phyloP scores from a whole-genome alignment of 2,888 invertebrate species.

The Hartigia nigra region DNA sequence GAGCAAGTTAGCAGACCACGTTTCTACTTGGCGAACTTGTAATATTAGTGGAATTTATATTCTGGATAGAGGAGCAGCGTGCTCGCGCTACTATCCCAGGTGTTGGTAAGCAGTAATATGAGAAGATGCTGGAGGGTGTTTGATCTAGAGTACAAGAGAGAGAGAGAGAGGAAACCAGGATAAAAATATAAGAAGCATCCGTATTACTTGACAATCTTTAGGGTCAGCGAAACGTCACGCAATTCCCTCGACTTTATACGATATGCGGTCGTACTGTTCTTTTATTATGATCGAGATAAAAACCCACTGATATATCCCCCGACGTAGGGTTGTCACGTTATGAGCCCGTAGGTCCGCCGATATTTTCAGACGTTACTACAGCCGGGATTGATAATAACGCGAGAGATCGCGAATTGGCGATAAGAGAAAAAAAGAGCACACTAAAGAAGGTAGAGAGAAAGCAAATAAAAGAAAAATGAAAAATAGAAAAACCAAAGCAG shows the following conservation, averaged over 20 bases:
- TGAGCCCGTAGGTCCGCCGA: background rate
- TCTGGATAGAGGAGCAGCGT: background rate
- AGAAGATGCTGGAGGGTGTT: background rate
- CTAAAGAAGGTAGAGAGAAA: background rate
- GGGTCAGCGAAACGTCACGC: background rate
- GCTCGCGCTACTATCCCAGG: background rate
- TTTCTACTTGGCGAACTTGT: background rate
- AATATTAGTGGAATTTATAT: background rate
- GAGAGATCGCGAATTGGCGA: slow-evolving; percentile 13
- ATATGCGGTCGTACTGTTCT: slow-evolving; percentile 8
- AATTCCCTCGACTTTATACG: background rate
- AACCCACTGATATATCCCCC: slow-evolving; percentile 6
- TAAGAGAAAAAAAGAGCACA: slow-evolving; percentile 1
- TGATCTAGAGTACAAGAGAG: background rate
- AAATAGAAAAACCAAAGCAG: background rate
- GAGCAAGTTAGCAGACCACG: background rate
- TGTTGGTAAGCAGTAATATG: background rate
- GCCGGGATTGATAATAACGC: slow-evolving; percentile 21
- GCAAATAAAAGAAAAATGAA: background rate
- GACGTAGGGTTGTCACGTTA: background rate
- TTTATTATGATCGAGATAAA: slow-evolving; percentile 23
- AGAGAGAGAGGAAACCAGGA: background rate
- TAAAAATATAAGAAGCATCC: background rate
- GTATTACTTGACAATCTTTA: slow-evolving; percentile 17
- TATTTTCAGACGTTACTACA: slow-evolving; percentile 16